phyloP scores from a whole-genome alignment of 2,797 vertebrate species.

The Neosilurus hyrtlii region DNA sequence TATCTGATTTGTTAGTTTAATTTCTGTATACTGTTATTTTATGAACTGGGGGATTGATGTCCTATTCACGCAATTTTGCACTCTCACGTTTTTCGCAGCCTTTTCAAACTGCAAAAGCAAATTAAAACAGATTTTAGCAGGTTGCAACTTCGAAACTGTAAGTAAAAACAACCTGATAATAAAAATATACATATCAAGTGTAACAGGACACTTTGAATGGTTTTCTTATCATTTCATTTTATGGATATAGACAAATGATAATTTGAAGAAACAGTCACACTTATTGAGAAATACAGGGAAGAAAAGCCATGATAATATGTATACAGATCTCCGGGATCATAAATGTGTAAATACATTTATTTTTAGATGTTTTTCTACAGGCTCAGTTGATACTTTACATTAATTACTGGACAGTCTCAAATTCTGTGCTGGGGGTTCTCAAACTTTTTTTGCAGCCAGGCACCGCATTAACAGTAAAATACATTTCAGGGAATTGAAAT shows the following conservation, averaged over 20 bases:
- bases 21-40: too few species aligned
- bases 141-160: too few species aligned
- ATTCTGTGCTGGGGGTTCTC: background rate
- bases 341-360: background rate
- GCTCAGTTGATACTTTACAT: background rate
- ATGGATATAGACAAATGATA: slow-evolving; percentile 23
- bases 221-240: too few species aligned
- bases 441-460: background rate
- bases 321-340: background rate
- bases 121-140: too few species aligned
- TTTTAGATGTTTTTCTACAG: background rate
- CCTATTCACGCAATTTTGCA: too few species aligned
- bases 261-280: background rate
- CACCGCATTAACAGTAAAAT: background rate
- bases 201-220: too few species aligned
- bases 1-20: too few species aligned
- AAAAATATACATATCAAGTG: too few species aligned
- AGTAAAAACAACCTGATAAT: too few species aligned
- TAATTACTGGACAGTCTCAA: background rate
- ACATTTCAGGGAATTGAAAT: background rate
- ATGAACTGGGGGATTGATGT: too few species aligned
- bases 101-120: too few species aligned
- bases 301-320: background rate
- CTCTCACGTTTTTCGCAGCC: too few species aligned
- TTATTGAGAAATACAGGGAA: background rate